These are phyloP conservation scores for Stegana nigrithorax DNA, from an alignment of 2,888 invertebrate genomes.

Conservation along the genomic window DNA sequence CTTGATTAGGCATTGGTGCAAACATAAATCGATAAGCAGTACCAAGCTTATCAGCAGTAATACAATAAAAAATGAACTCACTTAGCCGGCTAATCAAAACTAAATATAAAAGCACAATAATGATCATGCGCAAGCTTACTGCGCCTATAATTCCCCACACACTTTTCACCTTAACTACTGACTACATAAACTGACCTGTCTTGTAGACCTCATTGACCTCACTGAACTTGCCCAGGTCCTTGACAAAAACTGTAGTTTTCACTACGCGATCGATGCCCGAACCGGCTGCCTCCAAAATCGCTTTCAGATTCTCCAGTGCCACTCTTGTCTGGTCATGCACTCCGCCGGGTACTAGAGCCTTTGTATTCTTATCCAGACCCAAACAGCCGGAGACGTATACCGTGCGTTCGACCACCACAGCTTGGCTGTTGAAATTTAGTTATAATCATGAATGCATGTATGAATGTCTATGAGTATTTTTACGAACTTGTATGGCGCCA, in stretches of 20 bases:
- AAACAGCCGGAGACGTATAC: slow-evolving; percentile 89
- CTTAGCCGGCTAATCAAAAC: too few species aligned
- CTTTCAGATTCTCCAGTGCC: slow-evolving; percentile 82
- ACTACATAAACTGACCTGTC: slow-evolving; percentile 78
- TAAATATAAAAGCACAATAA: too few species aligned
- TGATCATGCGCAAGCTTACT: too few species aligned
- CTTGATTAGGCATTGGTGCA: too few species aligned
- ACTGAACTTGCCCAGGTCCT: slow-evolving; percentile 83
- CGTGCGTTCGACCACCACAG: slow-evolving; percentile 83
- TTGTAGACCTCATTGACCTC: slow-evolving; percentile 86
- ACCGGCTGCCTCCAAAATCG: slow-evolving; percentile 80
- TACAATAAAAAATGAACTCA: too few species aligned
- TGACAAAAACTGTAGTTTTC: slow-evolving; percentile 86
- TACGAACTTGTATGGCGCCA: slow-evolving; percentile 83
- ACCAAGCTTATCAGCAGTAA: too few species aligned
- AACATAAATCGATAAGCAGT: too few species aligned
- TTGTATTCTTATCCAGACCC: slow-evolving; percentile 79
- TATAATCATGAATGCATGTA: slow-evolving; percentile 5
- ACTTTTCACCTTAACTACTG: too few species aligned
- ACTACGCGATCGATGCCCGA: slow-evolving; percentile 80
- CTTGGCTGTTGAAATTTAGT: slow-evolving; percentile 78
- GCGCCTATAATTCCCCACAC: too few species aligned
- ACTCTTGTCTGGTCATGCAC: slow-evolving; percentile 79
- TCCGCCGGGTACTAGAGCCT: slow-evolving; percentile 80
- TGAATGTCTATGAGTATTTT: not conserved